Percentiles rank a stretch among this genome's conserved stretches.
phyloP scores from a whole-genome alignment of 1,140 invertebrate genomes.

The Ctenoplectra terminalis region DNA sequence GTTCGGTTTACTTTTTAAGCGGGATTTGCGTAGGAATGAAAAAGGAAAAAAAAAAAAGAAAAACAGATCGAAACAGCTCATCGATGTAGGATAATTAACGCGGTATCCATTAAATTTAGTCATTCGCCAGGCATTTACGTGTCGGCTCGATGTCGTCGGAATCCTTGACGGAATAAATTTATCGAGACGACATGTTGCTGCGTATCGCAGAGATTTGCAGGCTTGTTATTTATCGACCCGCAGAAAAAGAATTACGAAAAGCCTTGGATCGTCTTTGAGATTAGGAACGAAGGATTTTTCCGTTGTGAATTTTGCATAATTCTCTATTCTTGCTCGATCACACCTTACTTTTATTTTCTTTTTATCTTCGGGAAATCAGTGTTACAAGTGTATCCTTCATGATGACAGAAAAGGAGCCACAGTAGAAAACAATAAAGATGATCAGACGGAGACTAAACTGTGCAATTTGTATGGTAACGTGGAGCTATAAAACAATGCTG shows the following conservation, averaged over 20 bases:
- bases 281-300: constrained; percentile 21
- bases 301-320: not conserved
- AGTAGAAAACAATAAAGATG: not conserved
- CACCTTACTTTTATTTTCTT: not conserved
- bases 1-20: not conserved
- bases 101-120: not conserved
- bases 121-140: constrained; percentile 8
- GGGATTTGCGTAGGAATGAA: no score
- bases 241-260: constrained; percentile 4
- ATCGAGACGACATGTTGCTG: not conserved
- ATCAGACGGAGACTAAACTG: not conserved
- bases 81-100: not conserved
- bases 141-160: not conserved
- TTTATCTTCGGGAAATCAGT: no score
- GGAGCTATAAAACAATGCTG: no score
- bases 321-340: not conserved
- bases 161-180: constrained; percentile 37
- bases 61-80: no score
- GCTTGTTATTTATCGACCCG: constrained; percentile 22
- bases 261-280: constrained; percentile 34
- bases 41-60: not conserved
- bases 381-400: not conserved
- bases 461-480: not conserved
- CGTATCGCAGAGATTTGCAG: not conserved
- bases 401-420: no score